Base-by-base conservation (phyloP, 2,797 vertebrate species). In the Anniella stebbinsi region DNA sequence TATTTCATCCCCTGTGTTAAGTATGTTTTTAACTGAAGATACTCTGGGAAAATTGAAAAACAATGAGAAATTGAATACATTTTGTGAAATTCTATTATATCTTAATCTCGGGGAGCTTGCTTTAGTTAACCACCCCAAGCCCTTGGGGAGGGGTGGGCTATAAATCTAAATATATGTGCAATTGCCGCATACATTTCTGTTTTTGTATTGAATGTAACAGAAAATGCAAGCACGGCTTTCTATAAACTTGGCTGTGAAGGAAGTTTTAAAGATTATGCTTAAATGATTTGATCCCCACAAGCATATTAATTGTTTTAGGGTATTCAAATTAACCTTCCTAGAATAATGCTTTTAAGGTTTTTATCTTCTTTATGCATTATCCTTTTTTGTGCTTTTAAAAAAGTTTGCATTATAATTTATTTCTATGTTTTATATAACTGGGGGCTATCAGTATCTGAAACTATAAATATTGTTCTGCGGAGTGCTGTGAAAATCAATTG, bases 211-310 rank as follows among this genome's bases (percentile, higher is more conserved):
- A 87, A 91, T 90, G 89, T 80, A 84, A 9, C 28, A 63, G 77
- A 83, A 92, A 93, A 81, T n/a, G 86, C 28, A 83, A 87, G 18
- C 69, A 87, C 28, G 45, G 75, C 80, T 80, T 70, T 63, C 83
- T 78, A 75, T 76, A 86, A 76, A 93, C 41, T 48, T 84, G 54
- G 86, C 66, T 2, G 0, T n/a, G 95, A 96, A 96, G 77, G 4
- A 45, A 70, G 15, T 0, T 0, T 91, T 93, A 66, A 89, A 54
- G 13, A 91, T 11, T 54, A 70, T 76, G 77, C 7, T 54, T 73
- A 81, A 91, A 73, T 28, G n/a, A 54, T 86, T 63, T 66, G 78
- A 41, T 51, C 88, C 13, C 33, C 72, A 1, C 28, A 91, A 76
- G 17, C 51, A 8, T 69, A 75, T 15, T 86, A 80, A 86, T 88